These are phyloP conservation scores for Drosophila sp. DNA, from an alignment of 1,140 invertebrate genomes.

Conservation along the genomic window DNA sequence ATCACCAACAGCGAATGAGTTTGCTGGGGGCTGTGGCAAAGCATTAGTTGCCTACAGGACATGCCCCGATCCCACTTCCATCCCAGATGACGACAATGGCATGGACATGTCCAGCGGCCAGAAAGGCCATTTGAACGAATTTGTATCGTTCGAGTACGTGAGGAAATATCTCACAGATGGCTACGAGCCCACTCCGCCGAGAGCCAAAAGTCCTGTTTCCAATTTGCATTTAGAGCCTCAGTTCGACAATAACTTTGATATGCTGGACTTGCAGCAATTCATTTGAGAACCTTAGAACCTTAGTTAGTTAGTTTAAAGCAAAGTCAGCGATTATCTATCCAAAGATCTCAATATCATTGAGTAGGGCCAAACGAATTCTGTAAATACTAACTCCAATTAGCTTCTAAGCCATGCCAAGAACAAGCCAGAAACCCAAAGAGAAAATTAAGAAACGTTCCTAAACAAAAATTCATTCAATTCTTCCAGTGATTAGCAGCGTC, in stretches of 20 bases:
- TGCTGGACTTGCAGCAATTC: constrained; percentile 75
- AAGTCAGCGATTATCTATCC: constrained; percentile 47
- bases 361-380: constrained; percentile 31
- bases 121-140: constrained; percentile 67
- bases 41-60: constrained; percentile 22
- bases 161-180: constrained; percentile 76
- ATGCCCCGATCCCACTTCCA: constrained; percentile 17
- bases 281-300: constrained; percentile 43
- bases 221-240: constrained; percentile 53
- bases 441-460: constrained; percentile 45
- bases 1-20: neutral
- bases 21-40: constrained; percentile 2
- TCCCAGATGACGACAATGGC: constrained; percentile 37
- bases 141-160: constrained; percentile 82
- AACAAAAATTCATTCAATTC: constrained; percentile 18
- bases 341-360: constrained; percentile 70
- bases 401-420: neutral
- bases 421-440: constrained; percentile 1
- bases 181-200: constrained; percentile 39
- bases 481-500: constrained; percentile 69
- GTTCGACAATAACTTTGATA: constrained; percentile 70
- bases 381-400: constrained; percentile 34
- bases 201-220: constrained; percentile 33
- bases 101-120: constrained; percentile 12
- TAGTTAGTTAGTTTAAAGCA: neutral